Evolutionary conservation across 2,888 invertebrate genomes (phyloP).

Genomic region (Drosophila kambysellisi): DNA sequence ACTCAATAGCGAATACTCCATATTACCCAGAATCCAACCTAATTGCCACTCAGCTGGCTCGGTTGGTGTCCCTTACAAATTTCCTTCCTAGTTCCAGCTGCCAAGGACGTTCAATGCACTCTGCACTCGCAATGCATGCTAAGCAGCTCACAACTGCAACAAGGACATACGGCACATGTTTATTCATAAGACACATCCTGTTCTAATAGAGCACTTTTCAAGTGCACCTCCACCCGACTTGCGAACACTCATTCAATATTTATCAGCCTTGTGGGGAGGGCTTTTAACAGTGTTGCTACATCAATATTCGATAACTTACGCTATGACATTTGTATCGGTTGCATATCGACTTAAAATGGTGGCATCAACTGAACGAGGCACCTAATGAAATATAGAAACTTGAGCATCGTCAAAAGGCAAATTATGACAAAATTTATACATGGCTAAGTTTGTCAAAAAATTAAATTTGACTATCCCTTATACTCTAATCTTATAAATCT

Average conservation of each 20-base stretch:
- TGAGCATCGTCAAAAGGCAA: neutral
- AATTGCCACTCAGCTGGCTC: conserved; percentile 40
- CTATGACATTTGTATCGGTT: neutral
- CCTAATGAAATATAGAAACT: neutral
- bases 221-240: neutral
- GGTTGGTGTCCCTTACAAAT: conserved; percentile 25
- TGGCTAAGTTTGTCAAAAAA: neutral
- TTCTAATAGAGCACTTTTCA: neutral
- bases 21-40: conserved; percentile 1
- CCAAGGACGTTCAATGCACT: conserved; percentile 53
- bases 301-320: neutral
- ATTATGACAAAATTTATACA: neutral
- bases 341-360: neutral
- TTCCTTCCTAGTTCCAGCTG: neutral
- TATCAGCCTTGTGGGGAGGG: neutral
- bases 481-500: too few species aligned
- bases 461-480: too few species aligned
- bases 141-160: conserved; percentile 28
- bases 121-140: conserved; percentile 39
- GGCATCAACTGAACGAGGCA: neutral
- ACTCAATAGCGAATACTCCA: neutral
- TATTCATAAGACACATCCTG: conserved; percentile 14
- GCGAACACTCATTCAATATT: neutral
- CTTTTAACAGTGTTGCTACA: neutral
- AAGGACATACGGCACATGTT: conserved; percentile 7